phyloP scores from a whole-genome alignment of 92 coral and sea anemone species.

The Phenganax marumi region DNA sequence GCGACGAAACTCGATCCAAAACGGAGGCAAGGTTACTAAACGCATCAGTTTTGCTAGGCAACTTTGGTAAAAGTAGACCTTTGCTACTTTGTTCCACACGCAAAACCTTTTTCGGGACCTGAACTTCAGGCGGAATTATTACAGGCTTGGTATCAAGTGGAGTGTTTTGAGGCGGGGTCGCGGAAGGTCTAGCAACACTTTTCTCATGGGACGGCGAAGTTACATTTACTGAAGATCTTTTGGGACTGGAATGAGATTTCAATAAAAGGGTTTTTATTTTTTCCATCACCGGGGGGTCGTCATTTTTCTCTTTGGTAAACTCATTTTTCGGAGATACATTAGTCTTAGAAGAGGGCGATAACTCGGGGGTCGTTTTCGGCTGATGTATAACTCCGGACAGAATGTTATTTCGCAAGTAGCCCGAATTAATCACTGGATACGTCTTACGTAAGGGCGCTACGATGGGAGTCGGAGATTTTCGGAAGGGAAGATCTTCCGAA shows the following conservation, averaged over 20 bases:
- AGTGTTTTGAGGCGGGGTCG: background rate
- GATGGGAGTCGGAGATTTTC: constrained; percentile 17
- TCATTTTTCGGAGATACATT: background rate
- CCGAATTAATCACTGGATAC: background rate
- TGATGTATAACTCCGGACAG: background rate
- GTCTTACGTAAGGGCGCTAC: constrained; percentile 35
- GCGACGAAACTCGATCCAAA: constrained; percentile 26
- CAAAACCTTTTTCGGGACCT: background rate
- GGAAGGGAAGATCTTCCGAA: constrained; percentile 11
- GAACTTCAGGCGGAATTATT: background rate
- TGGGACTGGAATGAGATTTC: background rate
- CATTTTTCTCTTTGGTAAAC: background rate
- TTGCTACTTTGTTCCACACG: background rate
- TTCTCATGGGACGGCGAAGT: background rate
- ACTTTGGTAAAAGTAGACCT: constrained; percentile 1
- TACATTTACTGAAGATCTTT: background rate
- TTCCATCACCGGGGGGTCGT: background rate
- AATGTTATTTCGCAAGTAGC: constrained; percentile 11
- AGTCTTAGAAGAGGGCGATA: background rate
- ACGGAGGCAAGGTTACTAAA: constrained; percentile 31
- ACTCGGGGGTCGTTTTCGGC: background rate
- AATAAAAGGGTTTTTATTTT: constrained; percentile 37
- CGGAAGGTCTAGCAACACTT: background rate
- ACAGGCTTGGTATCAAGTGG: background rate
- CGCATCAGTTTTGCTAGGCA: constrained; percentile 1